Base-by-base conservation (phyloP, 2,113 vertebrate species). In the Motacilla alba region DNA sequence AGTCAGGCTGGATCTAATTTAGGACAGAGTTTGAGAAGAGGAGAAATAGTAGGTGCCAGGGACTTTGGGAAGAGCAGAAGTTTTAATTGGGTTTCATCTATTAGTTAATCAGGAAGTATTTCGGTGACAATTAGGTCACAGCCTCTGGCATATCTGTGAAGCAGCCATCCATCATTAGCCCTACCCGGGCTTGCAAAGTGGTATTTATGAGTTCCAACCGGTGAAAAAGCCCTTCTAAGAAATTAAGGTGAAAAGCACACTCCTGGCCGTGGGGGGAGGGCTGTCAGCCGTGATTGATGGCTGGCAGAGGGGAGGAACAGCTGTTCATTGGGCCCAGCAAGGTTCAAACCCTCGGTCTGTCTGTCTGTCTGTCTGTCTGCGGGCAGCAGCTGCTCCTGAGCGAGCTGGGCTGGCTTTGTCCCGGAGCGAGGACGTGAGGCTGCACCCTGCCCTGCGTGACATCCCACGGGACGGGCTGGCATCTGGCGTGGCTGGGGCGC, bases 101-200 rank as follows among this genome's bases (percentile, higher is more conserved):
- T 84, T 83, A 94, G 96, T 96, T 96, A 96, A 96, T 96, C 96
- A 86, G 94, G 83, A 92, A 91, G 96, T 89, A 73, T 96, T 91
- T 95, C 1, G 2, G 93, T 95, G 96, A 89, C 93, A 96, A 94
- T 94, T 80, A 94, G 95, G 95, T 96, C 96, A 86, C 76, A 96
- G 95, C 93, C 95, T 92, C 90, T 92, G 96, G 96, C 95, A 56
- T 82, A 23, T 50, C 92, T 62, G 76, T 33, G 83, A 58, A 79
- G 88, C 86, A 73, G 78, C 94, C 93, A 96, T 96, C 90, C 76
- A 92, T 97, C 95, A 97, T 93, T 37, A 90, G 86, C 85, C 74
- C 95, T 88, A 83, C 94, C 87, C 72, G 92, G 77, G 92, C 93
- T 93, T n/a, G 59, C 96, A 92, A 80, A 96, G 91, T 69, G 91